Evolutionary conservation across 2,888 invertebrate genomes (phyloP).

Genomic region (Pachymerium ferrugineum): DNA sequence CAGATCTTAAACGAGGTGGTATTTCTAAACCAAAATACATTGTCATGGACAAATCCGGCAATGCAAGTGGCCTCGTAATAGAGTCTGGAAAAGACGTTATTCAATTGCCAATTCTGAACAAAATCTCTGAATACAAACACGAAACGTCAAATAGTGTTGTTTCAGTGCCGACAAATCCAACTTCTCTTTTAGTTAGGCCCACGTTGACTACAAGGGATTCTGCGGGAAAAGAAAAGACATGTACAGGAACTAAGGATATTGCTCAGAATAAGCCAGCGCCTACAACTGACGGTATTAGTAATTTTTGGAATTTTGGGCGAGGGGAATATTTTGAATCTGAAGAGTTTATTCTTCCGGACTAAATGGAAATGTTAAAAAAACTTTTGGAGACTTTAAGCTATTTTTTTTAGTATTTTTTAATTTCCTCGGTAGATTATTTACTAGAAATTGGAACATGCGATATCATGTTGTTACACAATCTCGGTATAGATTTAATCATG

Average conservation of each 20-base stretch:
- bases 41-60: constrained; percentile 18
- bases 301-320: too few relatives aligned
- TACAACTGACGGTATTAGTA: neutral
- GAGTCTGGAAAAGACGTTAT: neutral
- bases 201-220: neutral
- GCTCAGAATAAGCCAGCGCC: neutral
- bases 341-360: neutral
- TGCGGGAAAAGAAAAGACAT: neutral
- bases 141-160: neutral
- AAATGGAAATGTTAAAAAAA: neutral
- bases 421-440: too few relatives aligned
- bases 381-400: too few relatives aligned
- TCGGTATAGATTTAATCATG: too few relatives aligned
- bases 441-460: too few relatives aligned
- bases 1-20: neutral
- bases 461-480: too few relatives aligned
- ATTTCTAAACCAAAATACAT: constrained; percentile 23
- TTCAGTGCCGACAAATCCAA: neutral
- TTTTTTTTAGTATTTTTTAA: too few relatives aligned
- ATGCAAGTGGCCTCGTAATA: constrained; percentile 6
- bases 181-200: neutral
- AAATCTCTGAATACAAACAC: neutral
- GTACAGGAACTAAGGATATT: neutral
- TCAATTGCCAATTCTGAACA: constrained; percentile 20
- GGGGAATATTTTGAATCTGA: neutral